These are phyloP conservation scores for Butorides virescens DNA, from an alignment of 2,113 vertebrate species.

Conservation along the genomic window DNA sequence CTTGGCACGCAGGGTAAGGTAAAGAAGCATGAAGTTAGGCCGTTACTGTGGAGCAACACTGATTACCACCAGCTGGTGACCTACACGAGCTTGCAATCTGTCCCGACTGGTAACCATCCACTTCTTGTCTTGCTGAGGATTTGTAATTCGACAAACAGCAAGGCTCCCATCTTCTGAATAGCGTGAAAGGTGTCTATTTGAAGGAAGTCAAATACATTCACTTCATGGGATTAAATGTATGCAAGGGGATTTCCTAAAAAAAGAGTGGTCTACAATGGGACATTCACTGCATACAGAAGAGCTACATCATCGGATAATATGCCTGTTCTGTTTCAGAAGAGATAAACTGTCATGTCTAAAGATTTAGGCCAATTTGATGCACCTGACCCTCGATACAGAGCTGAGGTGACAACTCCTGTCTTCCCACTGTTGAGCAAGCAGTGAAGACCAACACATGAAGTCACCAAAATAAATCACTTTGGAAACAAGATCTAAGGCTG, in stretches of 20 bases:
- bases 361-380: background rate
- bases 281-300: background rate
- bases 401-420: background rate
- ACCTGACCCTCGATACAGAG: fast-evolving
- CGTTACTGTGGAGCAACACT: background rate
- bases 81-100: background rate
- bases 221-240: background rate
- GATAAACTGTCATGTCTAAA: background rate
- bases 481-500: background rate
- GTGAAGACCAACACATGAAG: background rate
- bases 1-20: background rate
- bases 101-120: background rate
- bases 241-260: background rate
- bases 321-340: background rate
- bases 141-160: background rate
- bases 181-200: background rate
- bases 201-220: background rate
- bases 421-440: fast-evolving
- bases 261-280: background rate
- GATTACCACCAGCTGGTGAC: background rate
- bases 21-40: background rate
- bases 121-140: background rate
- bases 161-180: background rate
- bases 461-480: background rate
- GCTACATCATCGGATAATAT: background rate